phyloP scores from a whole-genome alignment of 1,140 invertebrate species.

The Ips typographus region DNA sequence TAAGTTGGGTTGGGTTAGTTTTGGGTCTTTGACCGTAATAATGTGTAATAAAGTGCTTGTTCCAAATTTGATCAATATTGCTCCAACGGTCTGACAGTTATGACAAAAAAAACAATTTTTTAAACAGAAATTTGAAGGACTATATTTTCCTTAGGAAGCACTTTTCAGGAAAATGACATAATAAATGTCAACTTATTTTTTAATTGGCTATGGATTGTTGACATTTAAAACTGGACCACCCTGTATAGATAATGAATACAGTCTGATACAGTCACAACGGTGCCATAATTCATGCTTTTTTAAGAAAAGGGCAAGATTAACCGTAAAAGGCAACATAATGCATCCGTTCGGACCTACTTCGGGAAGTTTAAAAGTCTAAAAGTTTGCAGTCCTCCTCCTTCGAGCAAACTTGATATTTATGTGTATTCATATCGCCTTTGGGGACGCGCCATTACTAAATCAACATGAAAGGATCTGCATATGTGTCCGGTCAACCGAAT shows the following conservation, averaged over 20 bases:
- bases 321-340: constrained; percentile 26
- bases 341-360: constrained; percentile 24
- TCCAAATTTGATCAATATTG: no score
- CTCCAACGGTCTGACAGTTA: no score
- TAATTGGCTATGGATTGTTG: no score
- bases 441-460: constrained; percentile 37
- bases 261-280: not conserved
- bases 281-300: constrained; percentile 23
- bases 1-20: no score
- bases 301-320: constrained; percentile 21
- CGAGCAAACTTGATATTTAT: constrained; percentile 37
- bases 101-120: no score
- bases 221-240: no score
- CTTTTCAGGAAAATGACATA: no score
- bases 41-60: no score
- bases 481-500: constrained; percentile 35
- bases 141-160: no score
- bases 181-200: no score
- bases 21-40: no score
- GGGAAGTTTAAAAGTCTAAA: constrained; percentile 24
- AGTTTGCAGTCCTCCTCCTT: not conserved
- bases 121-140: no score
- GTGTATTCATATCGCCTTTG: constrained; percentile 36
- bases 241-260: not conserved
- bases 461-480: constrained; percentile 37